Percentiles rank a stretch among this genome's conserved stretches.
Evolutionary conservation across 1,140 invertebrate genomes (phyloP).

Genomic region (Rhyzopertha dominica): DNA sequence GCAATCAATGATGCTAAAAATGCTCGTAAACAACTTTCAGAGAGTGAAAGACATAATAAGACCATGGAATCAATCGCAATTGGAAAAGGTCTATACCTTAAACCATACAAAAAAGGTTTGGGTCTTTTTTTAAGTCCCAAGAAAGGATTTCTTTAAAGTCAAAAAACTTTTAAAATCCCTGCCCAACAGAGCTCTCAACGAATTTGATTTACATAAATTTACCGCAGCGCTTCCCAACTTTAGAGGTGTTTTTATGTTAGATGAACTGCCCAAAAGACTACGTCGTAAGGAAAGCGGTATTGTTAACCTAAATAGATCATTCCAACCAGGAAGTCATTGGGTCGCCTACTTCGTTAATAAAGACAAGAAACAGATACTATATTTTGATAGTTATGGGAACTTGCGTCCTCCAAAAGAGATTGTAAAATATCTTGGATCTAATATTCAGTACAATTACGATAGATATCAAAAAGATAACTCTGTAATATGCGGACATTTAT

Average conservation of each 20-base stretch:
- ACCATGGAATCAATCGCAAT: slow-evolving; percentile 37
- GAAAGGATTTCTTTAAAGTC: slow-evolving; percentile 4
- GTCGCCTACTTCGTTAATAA: no score
- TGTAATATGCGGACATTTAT: slow-evolving; percentile 25
- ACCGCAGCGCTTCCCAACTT: slow-evolving; percentile 27
- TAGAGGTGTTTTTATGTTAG: slow-evolving; percentile 39
- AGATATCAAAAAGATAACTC: no score
- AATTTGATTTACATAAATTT: slow-evolving; percentile 31
- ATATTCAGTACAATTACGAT: slow-evolving; percentile 14
- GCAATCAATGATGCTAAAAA: slow-evolving; percentile 35
- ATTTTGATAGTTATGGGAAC: slow-evolving; percentile 38
- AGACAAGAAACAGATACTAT: no score
- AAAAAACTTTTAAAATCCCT: slow-evolving; percentile 28
- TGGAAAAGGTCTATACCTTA: slow-evolving; percentile 39
- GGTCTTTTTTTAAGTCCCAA: slow-evolving; percentile 16
- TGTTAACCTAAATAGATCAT: slow-evolving; percentile 38
- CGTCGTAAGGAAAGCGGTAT: slow-evolving; percentile 31
- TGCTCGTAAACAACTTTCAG: slow-evolving; percentile 32
- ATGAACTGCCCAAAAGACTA: slow-evolving; percentile 21
- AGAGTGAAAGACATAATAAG: slow-evolving; percentile 37
- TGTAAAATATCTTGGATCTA: slow-evolving; percentile 26
- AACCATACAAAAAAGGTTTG: slow-evolving; percentile 38
- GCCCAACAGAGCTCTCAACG: slow-evolving; percentile 21
- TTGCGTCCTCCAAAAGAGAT: slow-evolving; percentile 35
- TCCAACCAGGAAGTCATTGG: no score